These are phyloP conservation scores for Bos javanicus DNA, from an alignment of 2,113 vertebrate genomes.

Conservation along the genomic window DNA sequence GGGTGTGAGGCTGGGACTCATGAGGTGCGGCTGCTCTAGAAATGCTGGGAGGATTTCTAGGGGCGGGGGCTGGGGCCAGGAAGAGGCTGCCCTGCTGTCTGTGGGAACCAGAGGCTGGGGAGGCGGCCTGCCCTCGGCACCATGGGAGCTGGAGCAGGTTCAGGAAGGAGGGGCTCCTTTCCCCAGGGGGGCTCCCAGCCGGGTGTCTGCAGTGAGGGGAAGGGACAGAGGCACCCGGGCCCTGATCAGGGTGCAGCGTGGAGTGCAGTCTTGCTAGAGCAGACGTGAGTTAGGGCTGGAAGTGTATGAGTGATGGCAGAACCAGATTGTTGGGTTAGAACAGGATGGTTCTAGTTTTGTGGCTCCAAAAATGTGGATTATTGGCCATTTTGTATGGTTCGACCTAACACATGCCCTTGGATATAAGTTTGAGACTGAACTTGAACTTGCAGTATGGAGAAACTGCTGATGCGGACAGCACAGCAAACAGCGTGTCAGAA, in stretches of 20 bases:
- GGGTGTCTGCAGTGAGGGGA: not conserved
- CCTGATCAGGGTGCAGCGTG: rapidly evolving
- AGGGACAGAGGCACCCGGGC: not conserved
- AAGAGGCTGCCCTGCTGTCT: not conserved
- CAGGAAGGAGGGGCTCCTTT: not conserved
- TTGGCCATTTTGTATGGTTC: not conserved
- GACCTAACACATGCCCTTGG: not conserved
- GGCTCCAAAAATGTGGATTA: not conserved
- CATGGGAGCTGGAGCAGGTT: not conserved
- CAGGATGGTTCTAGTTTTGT: not conserved
- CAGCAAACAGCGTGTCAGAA: not conserved
- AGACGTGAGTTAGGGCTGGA: not conserved
- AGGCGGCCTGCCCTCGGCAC: not conserved
- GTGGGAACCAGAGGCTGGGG: not conserved
- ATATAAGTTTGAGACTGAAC: not conserved
- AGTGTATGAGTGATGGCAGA: not conserved
- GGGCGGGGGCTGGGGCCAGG: not conserved
- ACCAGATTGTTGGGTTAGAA: not conserved
- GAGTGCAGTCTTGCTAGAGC: too few relatives aligned
- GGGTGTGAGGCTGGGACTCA: not conserved
- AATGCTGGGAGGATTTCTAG: too few relatives aligned
- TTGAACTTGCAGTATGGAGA: not conserved
- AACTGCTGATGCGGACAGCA: not conserved
- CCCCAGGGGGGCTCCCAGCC: not conserved
- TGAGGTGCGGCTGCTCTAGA: not conserved